Conservation (phyloP, 1,140 invertebrate genomes). For the Drosophila guanche region DNA sequence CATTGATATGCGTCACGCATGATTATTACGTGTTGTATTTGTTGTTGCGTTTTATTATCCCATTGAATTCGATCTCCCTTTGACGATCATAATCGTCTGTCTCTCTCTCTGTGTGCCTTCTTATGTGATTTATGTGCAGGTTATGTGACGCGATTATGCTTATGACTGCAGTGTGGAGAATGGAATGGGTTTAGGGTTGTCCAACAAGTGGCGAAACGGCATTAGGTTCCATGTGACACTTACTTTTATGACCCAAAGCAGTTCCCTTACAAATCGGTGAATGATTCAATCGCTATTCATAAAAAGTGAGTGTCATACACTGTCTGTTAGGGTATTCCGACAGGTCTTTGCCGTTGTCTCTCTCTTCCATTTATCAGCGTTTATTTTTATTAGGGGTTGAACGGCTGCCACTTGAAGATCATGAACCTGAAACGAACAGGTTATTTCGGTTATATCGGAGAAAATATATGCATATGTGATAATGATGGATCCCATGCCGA, state of each 20-base stretch:
- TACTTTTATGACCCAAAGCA: too few relatives aligned
- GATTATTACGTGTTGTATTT: conserved; percentile 65
- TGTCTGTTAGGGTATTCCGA: too few relatives aligned
- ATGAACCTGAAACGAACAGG: conserved; percentile 3
- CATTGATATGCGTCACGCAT: conserved; percentile 75
- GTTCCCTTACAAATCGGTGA: too few relatives aligned
- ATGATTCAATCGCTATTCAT: too few relatives aligned
- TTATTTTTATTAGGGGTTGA: conserved; percentile 10
- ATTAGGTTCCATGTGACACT: conserved; percentile 5
- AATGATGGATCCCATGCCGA: too few relatives aligned
- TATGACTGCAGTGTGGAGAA: conserved; percentile 3
- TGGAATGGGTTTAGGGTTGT: conserved; percentile 14
- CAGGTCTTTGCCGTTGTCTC: too few relatives aligned
- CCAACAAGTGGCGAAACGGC: conserved; percentile 31
- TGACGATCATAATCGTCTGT: conserved; percentile 23
- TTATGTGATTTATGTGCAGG: conserved; percentile 65
- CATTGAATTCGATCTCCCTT: conserved; percentile 46
- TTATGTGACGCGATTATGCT: conserved; percentile 41
- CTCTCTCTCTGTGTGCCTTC: conserved; percentile 15
- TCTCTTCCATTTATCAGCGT: too few relatives aligned
- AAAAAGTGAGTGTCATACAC: too few relatives aligned
- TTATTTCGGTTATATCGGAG: neutral
- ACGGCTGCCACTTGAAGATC: conserved; percentile 4
- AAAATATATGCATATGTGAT: neutral
- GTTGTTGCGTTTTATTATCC: conserved; percentile 23